Conservation (phyloP, 2,113 vertebrate species). For the Danio rerio region DNA sequence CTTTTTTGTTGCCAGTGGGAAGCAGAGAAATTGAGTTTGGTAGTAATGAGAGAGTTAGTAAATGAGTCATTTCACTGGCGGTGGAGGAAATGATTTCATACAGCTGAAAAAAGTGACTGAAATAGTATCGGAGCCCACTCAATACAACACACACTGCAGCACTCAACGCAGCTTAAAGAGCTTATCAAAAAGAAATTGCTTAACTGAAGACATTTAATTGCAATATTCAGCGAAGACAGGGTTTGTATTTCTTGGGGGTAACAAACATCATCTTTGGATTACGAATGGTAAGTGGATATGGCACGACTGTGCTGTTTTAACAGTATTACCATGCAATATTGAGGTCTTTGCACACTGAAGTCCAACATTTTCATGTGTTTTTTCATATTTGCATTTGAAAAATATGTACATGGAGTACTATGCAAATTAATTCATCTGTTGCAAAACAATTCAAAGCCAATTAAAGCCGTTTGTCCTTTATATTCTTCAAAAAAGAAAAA, state of each 20-base stretch:
- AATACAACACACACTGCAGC: constrained; percentile 60
- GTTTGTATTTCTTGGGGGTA: constrained; percentile 14
- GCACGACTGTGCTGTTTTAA: not conserved
- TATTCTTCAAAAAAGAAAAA: too few relatives aligned
- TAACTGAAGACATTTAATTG: constrained; percentile 9
- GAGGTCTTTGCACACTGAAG: too few relatives aligned
- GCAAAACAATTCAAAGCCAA: too few relatives aligned
- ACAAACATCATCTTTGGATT: constrained; percentile 22
- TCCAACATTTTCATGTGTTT: too few relatives aligned
- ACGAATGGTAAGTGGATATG: not conserved
- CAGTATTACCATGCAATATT: not conserved
- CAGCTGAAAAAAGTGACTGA: constrained; percentile 38
- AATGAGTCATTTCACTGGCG: constrained; percentile 45
- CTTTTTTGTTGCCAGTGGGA: constrained; percentile 52
- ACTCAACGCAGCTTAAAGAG: constrained; percentile 33
- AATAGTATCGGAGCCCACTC: constrained; percentile 39
- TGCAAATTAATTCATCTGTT: too few relatives aligned
- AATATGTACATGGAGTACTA: too few relatives aligned
- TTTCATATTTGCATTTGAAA: too few relatives aligned
- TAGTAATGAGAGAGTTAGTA: constrained; percentile 55
- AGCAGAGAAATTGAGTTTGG: constrained; percentile 43
- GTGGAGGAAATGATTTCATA: constrained; percentile 51
- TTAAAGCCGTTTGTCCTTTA: too few relatives aligned
- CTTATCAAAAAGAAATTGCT: not conserved
- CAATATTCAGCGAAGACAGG: not conserved